phyloP scores from a whole-genome alignment of 2,888 invertebrate genomes.

The Embidobia sp. region DNA sequence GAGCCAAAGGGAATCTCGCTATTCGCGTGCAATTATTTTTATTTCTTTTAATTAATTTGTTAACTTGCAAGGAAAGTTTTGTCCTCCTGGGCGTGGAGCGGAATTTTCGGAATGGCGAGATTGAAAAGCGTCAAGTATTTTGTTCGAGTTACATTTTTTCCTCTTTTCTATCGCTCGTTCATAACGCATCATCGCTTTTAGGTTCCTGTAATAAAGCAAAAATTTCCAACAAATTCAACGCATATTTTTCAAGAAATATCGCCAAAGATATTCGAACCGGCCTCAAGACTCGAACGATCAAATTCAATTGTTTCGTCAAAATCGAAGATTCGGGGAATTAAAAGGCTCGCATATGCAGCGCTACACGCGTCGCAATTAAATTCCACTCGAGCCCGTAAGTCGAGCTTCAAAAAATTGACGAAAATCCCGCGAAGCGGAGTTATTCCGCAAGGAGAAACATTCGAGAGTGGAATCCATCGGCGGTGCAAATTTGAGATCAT shows the following conservation, averaged over 20 bases:
- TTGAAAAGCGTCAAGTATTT: slow-evolving; percentile 18
- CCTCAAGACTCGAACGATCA: no score
- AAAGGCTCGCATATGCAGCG: no score
- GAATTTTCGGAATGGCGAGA: neutral
- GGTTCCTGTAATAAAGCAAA: no score
- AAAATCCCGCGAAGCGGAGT: no score
- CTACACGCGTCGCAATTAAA: slow-evolving; percentile 1
- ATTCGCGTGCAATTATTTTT: slow-evolving; percentile 31
- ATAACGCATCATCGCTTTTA: no score
- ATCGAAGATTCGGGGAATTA: no score
- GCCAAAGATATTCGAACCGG: neutral
- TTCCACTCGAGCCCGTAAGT: no score
- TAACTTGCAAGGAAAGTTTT: slow-evolving; percentile 8
- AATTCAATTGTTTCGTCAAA: no score
- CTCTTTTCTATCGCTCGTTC: no score
- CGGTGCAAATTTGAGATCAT: slow-evolving; percentile 29
- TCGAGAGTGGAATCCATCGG: slow-evolving; percentile 24
- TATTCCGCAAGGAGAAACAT: slow-evolving; percentile 19
- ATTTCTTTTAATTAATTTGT: slow-evolving; percentile 25
- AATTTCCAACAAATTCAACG: no score
- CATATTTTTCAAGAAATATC: no score
- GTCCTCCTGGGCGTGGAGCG: neutral
- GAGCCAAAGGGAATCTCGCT: slow-evolving; percentile 26
- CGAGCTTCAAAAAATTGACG: no score
- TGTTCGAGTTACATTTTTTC: neutral